phyloP scores from a whole-genome alignment of 2,797 vertebrate genomes.

The Morus bassanus region DNA sequence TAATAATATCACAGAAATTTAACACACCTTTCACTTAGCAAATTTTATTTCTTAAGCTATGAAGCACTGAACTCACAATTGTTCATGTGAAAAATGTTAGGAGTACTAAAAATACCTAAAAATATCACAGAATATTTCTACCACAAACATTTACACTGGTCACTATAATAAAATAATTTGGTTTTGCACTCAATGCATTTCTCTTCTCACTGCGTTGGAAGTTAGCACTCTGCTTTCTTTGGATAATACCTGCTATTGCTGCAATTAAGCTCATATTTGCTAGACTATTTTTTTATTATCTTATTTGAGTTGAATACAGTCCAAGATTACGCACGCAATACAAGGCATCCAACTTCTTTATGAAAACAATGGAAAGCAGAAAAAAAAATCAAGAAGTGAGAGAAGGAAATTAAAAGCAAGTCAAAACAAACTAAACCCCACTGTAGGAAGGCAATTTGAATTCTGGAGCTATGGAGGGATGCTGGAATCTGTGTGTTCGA shows the following conservation, averaged over 20 bases:
- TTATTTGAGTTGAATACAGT: constrained; percentile 6
- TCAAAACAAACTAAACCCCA: background rate
- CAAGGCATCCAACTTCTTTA: background rate
- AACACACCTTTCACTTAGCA: background rate
- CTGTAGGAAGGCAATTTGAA: background rate
- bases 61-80: background rate
- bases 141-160: background rate
- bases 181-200: background rate
- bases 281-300: background rate
- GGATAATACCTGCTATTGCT: background rate
- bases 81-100: background rate
- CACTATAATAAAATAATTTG: background rate
- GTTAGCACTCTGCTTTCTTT: background rate
- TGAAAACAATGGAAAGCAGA: background rate
- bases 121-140: background rate
- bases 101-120: background rate
- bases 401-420: constrained; percentile 23
- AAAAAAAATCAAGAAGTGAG: background rate
- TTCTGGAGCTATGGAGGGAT: background rate
- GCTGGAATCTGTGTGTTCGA: background rate
- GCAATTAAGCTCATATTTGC: background rate
- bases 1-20: background rate
- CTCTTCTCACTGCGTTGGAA: background rate
- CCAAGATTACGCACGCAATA: background rate
- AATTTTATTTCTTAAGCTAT: background rate